Base-by-base conservation (phyloP, 2,888 invertebrate species). In the Venustoraphidia nigricollis region DNA sequence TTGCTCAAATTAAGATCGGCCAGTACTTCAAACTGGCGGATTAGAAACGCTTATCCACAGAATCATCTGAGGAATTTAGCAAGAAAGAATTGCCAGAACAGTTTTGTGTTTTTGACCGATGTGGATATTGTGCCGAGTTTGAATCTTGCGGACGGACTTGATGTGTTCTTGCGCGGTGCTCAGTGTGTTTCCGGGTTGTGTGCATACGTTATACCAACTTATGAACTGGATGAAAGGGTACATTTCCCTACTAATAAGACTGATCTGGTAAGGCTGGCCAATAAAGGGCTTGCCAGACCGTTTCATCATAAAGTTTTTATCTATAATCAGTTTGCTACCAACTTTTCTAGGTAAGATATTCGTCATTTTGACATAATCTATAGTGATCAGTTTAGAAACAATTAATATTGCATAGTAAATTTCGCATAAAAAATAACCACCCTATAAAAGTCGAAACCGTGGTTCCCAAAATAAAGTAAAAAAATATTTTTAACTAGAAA, bases 291-390 rank as follows among this genome's bases (percentile, higher is more conserved):
- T 44, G 91, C 91, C 1, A 75, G 90, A 63, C 91, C 91, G 0
- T 92, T 92, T 62, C 92, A 92, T 64, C 81, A 88, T 59, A 89
- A 89, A 67, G 88, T 92, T 51, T 92, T 92, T 65, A 88, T 90
- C 57, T 87, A 88, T 64, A 92, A 92, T 64, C 92, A 93, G 65
- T 90, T 79, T 60, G 91, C 92, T 8, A 92, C 91, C 0, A 92
- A 93, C 67, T 90, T 91, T 65, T 78, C 87, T 37, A 82, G 80
- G 89, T 87, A 61, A 71, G 72, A 63, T 44, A 34, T 36, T 44
- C 37, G 44, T 41, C 37, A 10, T 41, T 46, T 13, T 42, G 42
- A 34, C 36, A 11, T 48, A 11, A 34, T 17, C 27, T 34, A 41
- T 14, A 41, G 4, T 11, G 11, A 14, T n/a, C 8, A 34, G 41